Base-by-base conservation (phyloP, 2,888 invertebrate species). In the Cybosia mesomella region DNA sequence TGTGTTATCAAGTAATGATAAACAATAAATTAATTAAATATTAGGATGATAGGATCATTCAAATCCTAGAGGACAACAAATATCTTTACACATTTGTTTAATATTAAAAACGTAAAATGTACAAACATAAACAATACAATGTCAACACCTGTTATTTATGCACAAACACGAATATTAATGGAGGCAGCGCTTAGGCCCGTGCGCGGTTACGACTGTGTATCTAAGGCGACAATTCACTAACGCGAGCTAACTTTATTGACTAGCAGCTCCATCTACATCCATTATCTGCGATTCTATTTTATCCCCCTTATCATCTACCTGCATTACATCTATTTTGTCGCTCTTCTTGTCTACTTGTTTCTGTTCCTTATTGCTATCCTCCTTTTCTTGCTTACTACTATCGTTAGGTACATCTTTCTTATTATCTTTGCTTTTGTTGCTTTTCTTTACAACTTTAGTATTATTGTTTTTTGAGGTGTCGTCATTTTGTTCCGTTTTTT, bases 221-320 rank as follows among this genome's bases (percentile, higher is more conserved):
- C 90, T 91, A 89, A 83, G 72, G 75, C 85, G 87, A 87, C 85
- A 89, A 91, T 92, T 92, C 85, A 85, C 93, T 93, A 92, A 87
- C 74, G 89, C 88, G 84, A 87, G 87, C 88, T 91, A 89, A 83
- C 86, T 89, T 92, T 93, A 94, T 93, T 94, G 95, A 95, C 95
- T 94, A 95, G 95, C 89, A 87, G 91, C 93, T 89, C 88, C 89
- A 58, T 95, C 95, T 64, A 95, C 90, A 78, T 95, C 95, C 95
- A 95, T 95, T 65, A 86, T 83, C 80, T 89, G 92, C 73, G 87
- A 77, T 66, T 87, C 87, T 43, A 79, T 67, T 78, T 90, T 90
- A 66, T 92, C 91, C 61, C 85, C 88, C 71, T 91, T 91, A 71
- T 86, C 86, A 70, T 91, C 92, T 67, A 90, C 85, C 83, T 90